Percentiles rank a stretch among this genome's conserved stretches.
Evolutionary conservation across 1,140 invertebrate species (phyloP).

Genomic region (Batillaria attramentaria): DNA sequence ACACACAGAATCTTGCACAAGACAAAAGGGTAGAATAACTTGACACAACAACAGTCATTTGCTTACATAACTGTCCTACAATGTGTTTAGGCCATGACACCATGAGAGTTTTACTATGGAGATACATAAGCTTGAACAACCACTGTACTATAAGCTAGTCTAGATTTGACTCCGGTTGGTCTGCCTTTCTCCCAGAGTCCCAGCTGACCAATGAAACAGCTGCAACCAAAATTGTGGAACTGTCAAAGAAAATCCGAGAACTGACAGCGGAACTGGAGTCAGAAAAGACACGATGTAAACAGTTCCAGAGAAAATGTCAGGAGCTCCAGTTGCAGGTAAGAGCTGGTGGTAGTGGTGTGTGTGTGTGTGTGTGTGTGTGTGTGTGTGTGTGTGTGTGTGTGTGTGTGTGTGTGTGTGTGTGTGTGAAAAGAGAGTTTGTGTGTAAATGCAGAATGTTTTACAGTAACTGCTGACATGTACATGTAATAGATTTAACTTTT

Average conservation of each 20-base stretch:
- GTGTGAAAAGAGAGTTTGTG: background rate
- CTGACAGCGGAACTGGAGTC: constrained; percentile 68
- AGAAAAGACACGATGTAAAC: constrained; percentile 67
- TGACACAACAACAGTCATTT: too few species aligned
- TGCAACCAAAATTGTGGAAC: constrained; percentile 70
- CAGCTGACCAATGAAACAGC: constrained; percentile 68
- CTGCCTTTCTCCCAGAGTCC: constrained; percentile 37
- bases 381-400: background rate
- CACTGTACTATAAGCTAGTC: too few species aligned
- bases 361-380: background rate
- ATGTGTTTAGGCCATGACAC: too few species aligned
- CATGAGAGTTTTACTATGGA: too few species aligned
- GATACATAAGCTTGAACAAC: too few species aligned
- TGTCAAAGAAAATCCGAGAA: constrained; percentile 71
- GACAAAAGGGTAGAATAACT: too few species aligned
- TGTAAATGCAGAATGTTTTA: background rate
- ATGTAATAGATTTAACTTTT: too few species aligned
- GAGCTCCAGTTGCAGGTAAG: constrained; percentile 67
- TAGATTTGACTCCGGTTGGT: too few species aligned
- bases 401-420: background rate
- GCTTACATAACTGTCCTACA: too few species aligned
- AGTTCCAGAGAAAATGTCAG: constrained; percentile 66
- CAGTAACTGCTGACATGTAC: background rate
- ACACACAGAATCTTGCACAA: too few species aligned
- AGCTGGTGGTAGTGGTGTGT: background rate